phyloP scores from a whole-genome alignment of 2,888 invertebrate genomes.

The Micoletzkya japonica region DNA sequence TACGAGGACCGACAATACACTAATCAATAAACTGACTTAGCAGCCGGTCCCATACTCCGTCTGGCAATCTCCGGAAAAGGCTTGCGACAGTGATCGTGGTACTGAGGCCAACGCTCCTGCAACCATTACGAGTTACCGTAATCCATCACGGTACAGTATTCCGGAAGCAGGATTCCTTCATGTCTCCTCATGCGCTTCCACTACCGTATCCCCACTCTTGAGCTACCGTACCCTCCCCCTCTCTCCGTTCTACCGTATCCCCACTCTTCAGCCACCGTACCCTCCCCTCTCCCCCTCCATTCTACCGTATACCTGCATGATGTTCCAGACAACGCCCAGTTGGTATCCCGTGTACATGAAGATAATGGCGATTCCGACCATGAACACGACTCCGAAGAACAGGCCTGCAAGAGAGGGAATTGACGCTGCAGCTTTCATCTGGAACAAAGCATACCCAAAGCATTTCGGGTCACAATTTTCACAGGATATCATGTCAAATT shows the following conservation, averaged over 20 bases:
- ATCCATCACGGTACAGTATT: no score
- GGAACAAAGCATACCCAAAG: no score
- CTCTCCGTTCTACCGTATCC: neutral
- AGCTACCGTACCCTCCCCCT: neutral
- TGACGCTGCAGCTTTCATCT: no score
- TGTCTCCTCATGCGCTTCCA: no score
- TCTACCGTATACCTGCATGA: conserved; percentile 36
- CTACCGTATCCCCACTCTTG: no score
- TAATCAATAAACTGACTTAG: conserved; percentile 29
- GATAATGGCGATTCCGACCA: conserved; percentile 47
- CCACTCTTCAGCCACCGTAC: neutral
- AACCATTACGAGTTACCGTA: no score
- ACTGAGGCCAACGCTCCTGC: conserved; percentile 47
- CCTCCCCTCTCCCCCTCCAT: neutral
- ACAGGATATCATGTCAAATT: no score
- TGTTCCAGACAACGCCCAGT: conserved; percentile 60
- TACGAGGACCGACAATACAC: no score
- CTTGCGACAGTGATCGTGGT: conserved; percentile 53
- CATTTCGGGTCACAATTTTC: no score
- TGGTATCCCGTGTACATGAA: conserved; percentile 62
- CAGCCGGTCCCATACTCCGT: conserved; percentile 50
- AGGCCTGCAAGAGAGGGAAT: no score
- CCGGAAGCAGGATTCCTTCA: no score
- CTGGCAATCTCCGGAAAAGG: conserved; percentile 63
- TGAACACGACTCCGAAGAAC: conserved; percentile 44